Percentiles rank a stretch among this genome's conserved stretches.
phyloP scores from a whole-genome alignment of 2,888 invertebrate genomes.

The Taenaris catops region DNA sequence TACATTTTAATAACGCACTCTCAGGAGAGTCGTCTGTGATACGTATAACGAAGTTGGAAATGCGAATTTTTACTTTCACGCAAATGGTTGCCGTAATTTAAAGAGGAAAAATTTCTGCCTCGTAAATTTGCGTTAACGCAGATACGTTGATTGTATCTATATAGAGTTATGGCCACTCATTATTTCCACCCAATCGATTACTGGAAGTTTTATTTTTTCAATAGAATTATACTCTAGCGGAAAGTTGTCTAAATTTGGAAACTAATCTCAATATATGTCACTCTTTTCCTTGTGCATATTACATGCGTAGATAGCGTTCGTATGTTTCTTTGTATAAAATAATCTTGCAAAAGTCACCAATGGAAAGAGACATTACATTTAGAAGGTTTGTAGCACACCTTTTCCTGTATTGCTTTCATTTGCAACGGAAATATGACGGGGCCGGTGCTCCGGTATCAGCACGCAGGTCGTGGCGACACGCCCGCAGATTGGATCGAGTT shows the following conservation, averaged over 20 bases:
- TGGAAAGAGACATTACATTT: background rate
- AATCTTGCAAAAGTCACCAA: too few relatives aligned
- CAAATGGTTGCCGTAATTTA: conserved; percentile 46
- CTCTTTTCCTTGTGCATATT: too few relatives aligned
- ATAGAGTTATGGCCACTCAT: conserved; percentile 26
- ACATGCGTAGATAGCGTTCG: too few relatives aligned
- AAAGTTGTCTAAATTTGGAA: too few relatives aligned
- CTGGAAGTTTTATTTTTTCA: too few relatives aligned
- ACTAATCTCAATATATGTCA: too few relatives aligned
- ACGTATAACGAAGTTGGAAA: conserved; percentile 64
- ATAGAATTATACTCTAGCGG: too few relatives aligned
- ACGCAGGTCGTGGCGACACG: conserved; percentile 55
- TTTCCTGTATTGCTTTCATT: conserved; percentile 40
- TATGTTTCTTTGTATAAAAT: too few relatives aligned
- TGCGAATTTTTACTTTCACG: conserved; percentile 64
- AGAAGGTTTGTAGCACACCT: conserved; percentile 30
- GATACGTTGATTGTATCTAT: conserved; percentile 30
- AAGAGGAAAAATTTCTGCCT: conserved; percentile 36
- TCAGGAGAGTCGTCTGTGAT: conserved; percentile 60
- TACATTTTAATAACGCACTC: conserved; percentile 76
- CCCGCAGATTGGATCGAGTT: conserved; percentile 79
- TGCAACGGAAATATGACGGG: conserved; percentile 52
- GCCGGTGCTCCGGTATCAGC: conserved; percentile 47
- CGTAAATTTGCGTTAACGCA: conserved; percentile 39
- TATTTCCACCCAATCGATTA: conserved; percentile 21